Conservation (phyloP, 2,888 invertebrate species). For the Xylocampa areola region DNA sequence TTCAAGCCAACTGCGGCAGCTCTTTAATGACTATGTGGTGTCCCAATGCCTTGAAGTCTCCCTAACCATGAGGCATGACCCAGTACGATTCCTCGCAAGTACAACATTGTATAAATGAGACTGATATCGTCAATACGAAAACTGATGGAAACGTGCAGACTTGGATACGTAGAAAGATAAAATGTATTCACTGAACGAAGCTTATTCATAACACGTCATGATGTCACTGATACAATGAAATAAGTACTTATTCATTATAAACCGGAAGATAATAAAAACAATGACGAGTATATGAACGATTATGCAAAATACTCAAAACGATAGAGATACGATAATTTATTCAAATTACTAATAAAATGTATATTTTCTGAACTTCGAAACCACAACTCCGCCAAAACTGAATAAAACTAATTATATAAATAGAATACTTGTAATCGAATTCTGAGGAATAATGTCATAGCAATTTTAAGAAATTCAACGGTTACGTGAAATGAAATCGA, state of each 20-base stretch:
- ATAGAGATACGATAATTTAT: slow-evolving; percentile 5
- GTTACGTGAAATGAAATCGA: slow-evolving; percentile 8
- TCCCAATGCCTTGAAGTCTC: no score
- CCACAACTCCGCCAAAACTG: no score
- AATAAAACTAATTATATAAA: no score
- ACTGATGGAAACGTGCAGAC: slow-evolving; percentile 27
- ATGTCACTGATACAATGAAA: slow-evolving; percentile 8
- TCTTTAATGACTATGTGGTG: no score
- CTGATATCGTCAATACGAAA: slow-evolving; percentile 41
- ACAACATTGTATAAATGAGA: slow-evolving; percentile 1
- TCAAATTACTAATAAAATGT: no score
- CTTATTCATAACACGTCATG: slow-evolving; percentile 45
- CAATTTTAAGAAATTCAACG: not conserved
- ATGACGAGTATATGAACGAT: slow-evolving; percentile 23
- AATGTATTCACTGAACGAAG: slow-evolving; percentile 32
- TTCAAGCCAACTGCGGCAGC: no score
- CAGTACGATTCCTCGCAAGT: not conserved
- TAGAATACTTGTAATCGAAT: not conserved
- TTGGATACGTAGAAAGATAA: slow-evolving; percentile 39
- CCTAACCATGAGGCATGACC: no score
- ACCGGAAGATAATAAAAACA: slow-evolving; percentile 31
- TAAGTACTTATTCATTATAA: slow-evolving; percentile 8
- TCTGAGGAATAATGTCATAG: not conserved
- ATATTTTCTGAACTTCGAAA: no score
- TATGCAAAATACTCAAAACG: slow-evolving; percentile 3